These are phyloP conservation scores for Metalampra italica DNA, from an alignment of 2,888 invertebrate species.

Conservation along the genomic window DNA sequence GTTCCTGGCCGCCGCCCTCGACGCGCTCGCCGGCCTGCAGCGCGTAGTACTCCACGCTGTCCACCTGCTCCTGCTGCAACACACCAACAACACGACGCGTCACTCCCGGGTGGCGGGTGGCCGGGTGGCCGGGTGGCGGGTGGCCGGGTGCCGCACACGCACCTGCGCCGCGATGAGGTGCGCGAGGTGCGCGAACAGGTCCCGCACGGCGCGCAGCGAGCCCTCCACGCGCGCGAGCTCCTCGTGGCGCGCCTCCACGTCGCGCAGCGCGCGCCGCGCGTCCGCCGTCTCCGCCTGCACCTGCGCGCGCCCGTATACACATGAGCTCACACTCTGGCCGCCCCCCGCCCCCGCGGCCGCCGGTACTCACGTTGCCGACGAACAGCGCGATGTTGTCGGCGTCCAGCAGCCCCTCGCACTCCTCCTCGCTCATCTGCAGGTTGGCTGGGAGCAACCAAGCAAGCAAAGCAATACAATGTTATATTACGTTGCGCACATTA, in stretches of 20 bases:
- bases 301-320: conserved; percentile 52
- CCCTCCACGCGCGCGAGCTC: conserved; percentile 90
- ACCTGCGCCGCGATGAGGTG: conserved; percentile 87
- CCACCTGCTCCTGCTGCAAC: conserved; percentile 81
- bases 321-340: background rate
- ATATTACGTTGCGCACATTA: too few relatives aligned
- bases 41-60: conserved; percentile 83
- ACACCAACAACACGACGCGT: background rate
- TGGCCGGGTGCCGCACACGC: background rate
- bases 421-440: conserved; percentile 62
- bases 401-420: conserved; percentile 64
- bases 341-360: too few relatives aligned
- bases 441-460: conserved; percentile 42
- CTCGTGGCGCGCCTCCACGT: conserved; percentile 89
- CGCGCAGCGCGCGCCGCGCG: conserved; percentile 85
- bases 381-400: conserved; percentile 62
- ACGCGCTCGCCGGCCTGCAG: conserved; percentile 79
- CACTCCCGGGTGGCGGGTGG: background rate
- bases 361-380: conserved; percentile 70
- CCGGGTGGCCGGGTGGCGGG: background rate
- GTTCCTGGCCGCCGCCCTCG: conserved; percentile 73
- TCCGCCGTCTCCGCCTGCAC: conserved; percentile 88
- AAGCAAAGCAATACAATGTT: background rate
- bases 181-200: conserved; percentile 91
- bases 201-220: conserved; percentile 86